Percentiles rank a stretch among this genome's conserved stretches.
phyloP scores from a whole-genome alignment of 2,113 vertebrate species.

The Syngnathus scovelli region DNA sequence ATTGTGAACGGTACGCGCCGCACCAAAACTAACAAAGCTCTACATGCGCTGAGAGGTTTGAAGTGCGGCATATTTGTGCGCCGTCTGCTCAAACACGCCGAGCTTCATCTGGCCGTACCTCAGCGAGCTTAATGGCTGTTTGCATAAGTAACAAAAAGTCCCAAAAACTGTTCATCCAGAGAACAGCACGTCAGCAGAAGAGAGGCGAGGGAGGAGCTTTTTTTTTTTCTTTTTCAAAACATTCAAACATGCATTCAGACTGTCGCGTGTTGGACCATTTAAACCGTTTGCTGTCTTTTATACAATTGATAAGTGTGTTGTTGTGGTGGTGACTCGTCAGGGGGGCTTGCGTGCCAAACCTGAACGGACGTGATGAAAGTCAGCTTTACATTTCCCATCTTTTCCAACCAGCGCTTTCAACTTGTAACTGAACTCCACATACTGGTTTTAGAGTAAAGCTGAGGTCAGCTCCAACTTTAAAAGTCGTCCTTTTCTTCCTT shows the following conservation, averaged over 20 bases:
- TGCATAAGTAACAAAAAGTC: conserved; percentile 35
- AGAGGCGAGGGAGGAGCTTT: conserved; percentile 25
- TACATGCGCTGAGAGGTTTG: conserved; percentile 25
- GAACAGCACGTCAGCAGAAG: conserved; percentile 39
- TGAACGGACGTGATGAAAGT: conserved; percentile 44
- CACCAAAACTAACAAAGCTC: conserved; percentile 36
- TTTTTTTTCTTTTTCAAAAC: not conserved
- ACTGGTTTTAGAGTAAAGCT: conserved; percentile 33
- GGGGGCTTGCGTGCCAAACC: conserved; percentile 26
- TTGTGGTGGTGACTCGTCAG: conserved; percentile 37
- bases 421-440: conserved; percentile 46
- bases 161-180: conserved; percentile 36
- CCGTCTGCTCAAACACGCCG: conserved; percentile 26
- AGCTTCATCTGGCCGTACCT: conserved; percentile 14
- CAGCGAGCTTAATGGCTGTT: conserved; percentile 39
- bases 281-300: conserved; percentile 11
- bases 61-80: conserved; percentile 28
- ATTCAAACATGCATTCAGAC: too few species aligned
- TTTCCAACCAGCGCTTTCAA: conserved; percentile 26
- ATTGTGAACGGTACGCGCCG: not conserved
- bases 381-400: conserved; percentile 39
- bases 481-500: conserved; percentile 57
- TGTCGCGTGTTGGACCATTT: too few species aligned
- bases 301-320: conserved; percentile 26
- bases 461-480: conserved; percentile 44